Conservation (phyloP, 2,113 vertebrate species). For the Bombycilla garrulus region DNA sequence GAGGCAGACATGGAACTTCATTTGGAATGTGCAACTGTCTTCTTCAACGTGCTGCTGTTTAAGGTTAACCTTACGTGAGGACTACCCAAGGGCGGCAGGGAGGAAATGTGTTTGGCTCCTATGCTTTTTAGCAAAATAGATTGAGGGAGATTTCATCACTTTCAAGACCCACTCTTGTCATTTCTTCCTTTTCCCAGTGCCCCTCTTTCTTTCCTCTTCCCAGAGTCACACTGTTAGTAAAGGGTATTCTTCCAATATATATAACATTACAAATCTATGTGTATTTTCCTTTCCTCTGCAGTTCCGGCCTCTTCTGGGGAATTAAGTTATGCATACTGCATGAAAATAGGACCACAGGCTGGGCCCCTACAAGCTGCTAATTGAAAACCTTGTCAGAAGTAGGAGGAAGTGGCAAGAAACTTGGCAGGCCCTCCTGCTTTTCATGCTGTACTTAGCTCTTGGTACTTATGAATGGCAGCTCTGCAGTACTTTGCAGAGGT, state of each 20-base stretch:
- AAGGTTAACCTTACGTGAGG: background rate
- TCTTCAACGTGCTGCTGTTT: background rate
- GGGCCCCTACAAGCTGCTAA: slow-evolving; percentile 73
- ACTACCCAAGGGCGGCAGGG: background rate
- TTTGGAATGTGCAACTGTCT: background rate
- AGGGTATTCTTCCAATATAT: background rate
- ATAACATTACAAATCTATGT: background rate
- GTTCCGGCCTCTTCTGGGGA: slow-evolving; percentile 26
- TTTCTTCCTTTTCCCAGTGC: background rate
- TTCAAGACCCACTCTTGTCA: background rate
- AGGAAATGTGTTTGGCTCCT: background rate
- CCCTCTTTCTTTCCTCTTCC: background rate
- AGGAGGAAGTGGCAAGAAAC: slow-evolving; percentile 56
- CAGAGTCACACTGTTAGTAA: background rate
- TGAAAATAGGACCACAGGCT: slow-evolving; percentile 64
- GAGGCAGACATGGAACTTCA: background rate
- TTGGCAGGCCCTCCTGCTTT: slow-evolving; percentile 45
- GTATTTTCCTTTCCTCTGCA: slow-evolving; percentile 13
- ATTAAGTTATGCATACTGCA: slow-evolving; percentile 51
- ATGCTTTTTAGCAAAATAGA: background rate
- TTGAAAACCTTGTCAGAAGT: slow-evolving; percentile 73
- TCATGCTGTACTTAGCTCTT: slow-evolving; percentile 22
- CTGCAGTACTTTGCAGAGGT: slow-evolving; percentile 19
- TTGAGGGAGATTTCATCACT: background rate
- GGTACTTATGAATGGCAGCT: slow-evolving; percentile 36